Base-by-base conservation (phyloP, 2,888 invertebrate genomes). In the Theodoxus fluviatilis region DNA sequence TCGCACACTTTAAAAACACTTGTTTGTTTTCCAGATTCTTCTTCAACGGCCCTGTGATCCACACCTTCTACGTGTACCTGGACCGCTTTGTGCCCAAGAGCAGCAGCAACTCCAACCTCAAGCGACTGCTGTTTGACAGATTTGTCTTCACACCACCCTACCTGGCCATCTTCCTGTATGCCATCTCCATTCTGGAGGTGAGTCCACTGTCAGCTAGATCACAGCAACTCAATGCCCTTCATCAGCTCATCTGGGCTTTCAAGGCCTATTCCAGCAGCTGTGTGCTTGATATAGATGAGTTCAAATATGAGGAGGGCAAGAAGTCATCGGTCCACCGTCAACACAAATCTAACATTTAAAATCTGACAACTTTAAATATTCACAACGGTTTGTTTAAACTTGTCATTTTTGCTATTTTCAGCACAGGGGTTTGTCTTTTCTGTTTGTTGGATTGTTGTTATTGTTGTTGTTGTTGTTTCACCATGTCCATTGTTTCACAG, bases 111-210 rank as follows among this genome's bases (percentile, higher is more conserved):
- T 66, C 74, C 40, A 49, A 75, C 31, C 73, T 82, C 12, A 81
- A 82, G 70, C 71, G 80, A 52, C 76, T 84, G 6, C 43, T 83
- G 18, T 76, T 83, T 49, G 84, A 84, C 71, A 76, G 84, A 69
- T 71, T 84, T 38, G 57, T 84, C 4, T 82, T 83, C 64, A 79
- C 83, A 6, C 83, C 84, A 22, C 83, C 83, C 0, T 83, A 80
- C 68, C 75, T 84, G n/a, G 71, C 81, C 12, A 72, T 81, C 22
- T 84, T 82, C 69, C 73, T 84, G 38, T 83, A 82, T 73, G 74
- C 78, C 18, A 78, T 84, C 4, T 73, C 83, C 6, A 74, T 83
- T 18, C 68, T 83, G 55, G 84, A 84, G 80, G 84, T 83, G 69
- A 72, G 74, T 63, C 33, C 37, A 43, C 15, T 35, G 33, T 28